A percentile compares a stretch with the other conserved stretches of the same genome.
Evolutionary conservation across 2,797 vertebrate species (phyloP).

Genomic region (Microtus californicus): DNA sequence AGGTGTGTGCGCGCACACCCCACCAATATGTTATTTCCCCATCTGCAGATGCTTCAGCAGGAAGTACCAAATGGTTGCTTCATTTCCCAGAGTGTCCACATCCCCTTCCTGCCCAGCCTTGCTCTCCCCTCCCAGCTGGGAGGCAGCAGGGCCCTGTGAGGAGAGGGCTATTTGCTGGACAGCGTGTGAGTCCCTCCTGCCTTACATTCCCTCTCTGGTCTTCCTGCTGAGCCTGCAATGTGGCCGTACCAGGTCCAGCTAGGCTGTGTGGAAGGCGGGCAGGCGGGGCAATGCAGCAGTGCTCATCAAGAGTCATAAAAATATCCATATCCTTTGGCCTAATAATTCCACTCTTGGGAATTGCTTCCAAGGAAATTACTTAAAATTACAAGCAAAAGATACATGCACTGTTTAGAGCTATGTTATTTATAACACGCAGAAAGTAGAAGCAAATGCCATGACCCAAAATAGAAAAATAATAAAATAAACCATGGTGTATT

Average conservation of each 20-base stretch:
- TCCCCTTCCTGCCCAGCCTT: constrained; percentile 36
- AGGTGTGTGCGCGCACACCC: not conserved
- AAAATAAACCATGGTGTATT: not conserved
- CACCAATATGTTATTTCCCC: not conserved
- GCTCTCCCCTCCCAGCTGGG: not conserved
- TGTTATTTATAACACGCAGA: constrained; percentile 63
- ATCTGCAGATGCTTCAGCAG: not conserved
- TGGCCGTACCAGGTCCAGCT: not conserved
- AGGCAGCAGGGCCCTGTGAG: not conserved
- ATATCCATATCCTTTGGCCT: constrained; percentile 35
- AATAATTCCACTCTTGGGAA: constrained; percentile 61
- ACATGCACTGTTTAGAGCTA: constrained; percentile 43
- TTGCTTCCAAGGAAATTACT: constrained; percentile 64
- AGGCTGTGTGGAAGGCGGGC: not conserved
- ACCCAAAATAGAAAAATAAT: constrained; percentile 54
- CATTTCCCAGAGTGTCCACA: constrained; percentile 68
- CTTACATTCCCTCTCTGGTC: not conserved
- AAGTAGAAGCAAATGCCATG: constrained; percentile 45
- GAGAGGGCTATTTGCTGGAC: not conserved
- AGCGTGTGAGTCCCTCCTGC: not conserved
- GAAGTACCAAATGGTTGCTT: constrained; percentile 62
- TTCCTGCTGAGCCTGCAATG: not conserved
- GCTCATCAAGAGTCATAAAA: not conserved
- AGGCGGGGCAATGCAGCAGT: not conserved
- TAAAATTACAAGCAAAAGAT: constrained; percentile 29